Evolutionary conservation across 2,113 vertebrate genomes (phyloP).

Genomic region (Leptodactylus fuscus): DNA sequence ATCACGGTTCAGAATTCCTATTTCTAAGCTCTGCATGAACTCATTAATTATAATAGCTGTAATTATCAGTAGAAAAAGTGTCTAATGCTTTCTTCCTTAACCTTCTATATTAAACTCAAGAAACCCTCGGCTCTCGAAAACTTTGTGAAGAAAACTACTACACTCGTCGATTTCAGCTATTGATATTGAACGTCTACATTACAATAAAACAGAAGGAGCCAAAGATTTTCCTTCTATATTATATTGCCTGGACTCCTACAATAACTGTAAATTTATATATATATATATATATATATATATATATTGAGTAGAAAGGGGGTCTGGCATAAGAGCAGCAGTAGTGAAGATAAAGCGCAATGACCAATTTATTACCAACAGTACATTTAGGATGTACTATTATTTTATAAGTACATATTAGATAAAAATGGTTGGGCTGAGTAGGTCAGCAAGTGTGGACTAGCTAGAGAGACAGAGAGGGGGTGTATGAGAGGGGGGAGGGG

Average conservation of each 20-base stretch:
- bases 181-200: neutral
- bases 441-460: no score
- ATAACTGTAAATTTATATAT: no score
- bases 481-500: no score
- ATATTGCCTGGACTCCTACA: neutral
- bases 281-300: no score
- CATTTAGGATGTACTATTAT: no score
- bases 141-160: neutral
- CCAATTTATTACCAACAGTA: no score
- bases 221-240: neutral
- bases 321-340: no score
- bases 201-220: neutral
- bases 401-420: no score
- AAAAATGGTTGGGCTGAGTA: no score
- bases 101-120: neutral
- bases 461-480: no score
- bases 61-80: neutral
- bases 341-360: no score
- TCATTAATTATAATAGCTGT: neutral
- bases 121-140: neutral
- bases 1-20: neutral
- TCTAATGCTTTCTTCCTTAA: neutral
- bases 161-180: neutral
- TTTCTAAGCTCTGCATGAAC: slow-evolving; percentile 18
- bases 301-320: no score